A percentile compares a stretch with the other conserved stretches of the same genome.
phyloP scores from a whole-genome alignment of 2,113 vertebrate species.

The Oryzias woworae region DNA sequence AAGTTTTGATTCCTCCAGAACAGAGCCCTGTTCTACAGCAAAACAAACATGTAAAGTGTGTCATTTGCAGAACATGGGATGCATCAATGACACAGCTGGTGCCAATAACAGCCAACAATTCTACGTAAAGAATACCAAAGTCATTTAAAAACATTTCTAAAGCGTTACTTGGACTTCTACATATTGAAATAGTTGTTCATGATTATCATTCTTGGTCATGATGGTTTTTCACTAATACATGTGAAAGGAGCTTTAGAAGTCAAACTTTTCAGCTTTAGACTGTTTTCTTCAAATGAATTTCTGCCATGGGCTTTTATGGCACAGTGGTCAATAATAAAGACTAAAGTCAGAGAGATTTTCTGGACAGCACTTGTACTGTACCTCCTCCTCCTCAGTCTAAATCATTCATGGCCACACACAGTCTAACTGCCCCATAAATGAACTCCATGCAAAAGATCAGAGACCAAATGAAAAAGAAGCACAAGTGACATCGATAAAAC shows the following conservation, averaged over 20 bases:
- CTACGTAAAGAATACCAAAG: no score
- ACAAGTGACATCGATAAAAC: conserved; percentile 32
- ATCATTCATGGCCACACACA: conserved; percentile 35
- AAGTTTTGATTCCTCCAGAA: not conserved
- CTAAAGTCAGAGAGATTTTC: conserved; percentile 28
- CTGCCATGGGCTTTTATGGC: conserved; percentile 19
- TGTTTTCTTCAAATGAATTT: conserved; percentile 15
- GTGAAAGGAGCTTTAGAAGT: conserved; percentile 7
- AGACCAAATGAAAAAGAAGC: conserved; percentile 35
- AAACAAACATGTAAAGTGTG: not conserved
- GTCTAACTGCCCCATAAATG: conserved; percentile 44
- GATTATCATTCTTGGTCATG: not conserved
- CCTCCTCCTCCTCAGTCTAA: conserved; percentile 6
- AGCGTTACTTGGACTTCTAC: not conserved
- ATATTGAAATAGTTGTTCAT: not conserved
- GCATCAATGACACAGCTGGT: no score
- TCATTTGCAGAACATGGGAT: not conserved
- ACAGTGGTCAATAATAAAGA: conserved; percentile 48
- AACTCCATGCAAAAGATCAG: conserved; percentile 63
- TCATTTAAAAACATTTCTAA: no score
- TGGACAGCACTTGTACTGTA: conserved; percentile 26
- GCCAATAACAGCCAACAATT: no score
- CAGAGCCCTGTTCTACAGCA: not conserved
- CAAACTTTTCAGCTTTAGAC: conserved; percentile 25
- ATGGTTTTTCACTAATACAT: not conserved